Conservation (phyloP, 2,113 vertebrate species). For the Isichthys henryi region DNA sequence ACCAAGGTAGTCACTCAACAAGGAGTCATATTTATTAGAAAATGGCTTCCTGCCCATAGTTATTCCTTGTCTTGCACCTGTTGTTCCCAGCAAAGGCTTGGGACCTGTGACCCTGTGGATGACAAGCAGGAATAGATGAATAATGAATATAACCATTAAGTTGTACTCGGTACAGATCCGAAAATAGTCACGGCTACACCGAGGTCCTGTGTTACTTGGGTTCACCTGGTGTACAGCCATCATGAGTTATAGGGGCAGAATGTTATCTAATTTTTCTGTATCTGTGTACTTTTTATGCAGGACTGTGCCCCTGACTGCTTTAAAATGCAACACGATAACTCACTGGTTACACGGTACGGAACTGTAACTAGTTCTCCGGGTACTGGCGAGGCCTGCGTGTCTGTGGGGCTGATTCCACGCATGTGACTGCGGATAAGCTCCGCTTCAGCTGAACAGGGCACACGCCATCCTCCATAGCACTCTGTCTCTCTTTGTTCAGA, state of each 20-base stretch:
- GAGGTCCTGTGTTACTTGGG: neutral
- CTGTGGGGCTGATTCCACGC: neutral
- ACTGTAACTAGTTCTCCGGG: neutral
- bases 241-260: neutral
- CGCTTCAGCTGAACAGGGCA: neutral
- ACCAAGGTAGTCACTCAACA: neutral
- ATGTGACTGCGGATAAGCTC: neutral
- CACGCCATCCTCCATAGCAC: neutral
- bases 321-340: neutral
- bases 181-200: neutral
- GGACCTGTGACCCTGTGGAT: neutral
- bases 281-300: neutral
- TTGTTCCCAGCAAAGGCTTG: neutral
- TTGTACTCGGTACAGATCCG: neutral
- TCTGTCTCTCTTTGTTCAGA: neutral
- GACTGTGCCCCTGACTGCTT: neutral
- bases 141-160: neutral
- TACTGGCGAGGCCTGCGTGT: neutral
- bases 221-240: neutral
- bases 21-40: neutral
- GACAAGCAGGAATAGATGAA: neutral
- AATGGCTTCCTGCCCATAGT: neutral
- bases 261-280: neutral
- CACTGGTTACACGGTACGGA: neutral
- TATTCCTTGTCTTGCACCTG: neutral